Evolutionary conservation across 1,140 invertebrate genomes (phyloP).

Genomic region (Holcopasites calliopsidis): DNA sequence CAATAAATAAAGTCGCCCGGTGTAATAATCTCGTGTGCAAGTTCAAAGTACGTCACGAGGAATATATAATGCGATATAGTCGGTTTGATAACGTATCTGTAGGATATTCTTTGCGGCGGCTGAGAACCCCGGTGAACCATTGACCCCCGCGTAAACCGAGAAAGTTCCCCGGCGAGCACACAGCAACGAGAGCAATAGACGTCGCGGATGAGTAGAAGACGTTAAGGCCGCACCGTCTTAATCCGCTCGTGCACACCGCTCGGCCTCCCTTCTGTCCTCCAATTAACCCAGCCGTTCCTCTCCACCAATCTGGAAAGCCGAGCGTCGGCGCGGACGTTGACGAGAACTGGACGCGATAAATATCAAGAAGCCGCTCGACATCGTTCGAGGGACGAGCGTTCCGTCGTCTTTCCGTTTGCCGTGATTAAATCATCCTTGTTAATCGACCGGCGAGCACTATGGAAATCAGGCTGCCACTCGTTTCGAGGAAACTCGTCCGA

Average conservation of each 20-base stretch:
- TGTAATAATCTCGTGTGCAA: too few relatives aligned
- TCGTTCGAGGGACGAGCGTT: not conserved
- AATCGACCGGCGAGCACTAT: not conserved
- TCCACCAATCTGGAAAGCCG: constrained; percentile 32
- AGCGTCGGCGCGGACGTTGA: constrained; percentile 13
- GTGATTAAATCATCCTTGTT: constrained; percentile 24
- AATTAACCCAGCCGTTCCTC: constrained; percentile 45
- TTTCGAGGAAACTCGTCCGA: not conserved
- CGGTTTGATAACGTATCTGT: too few relatives aligned
- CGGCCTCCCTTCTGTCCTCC: constrained; percentile 13
- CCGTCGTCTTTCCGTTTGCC: not conserved
- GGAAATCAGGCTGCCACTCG: not conserved
- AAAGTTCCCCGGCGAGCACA: constrained; percentile 57
- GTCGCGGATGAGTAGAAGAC: constrained; percentile 43
- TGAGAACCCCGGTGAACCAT: constrained; percentile 66
- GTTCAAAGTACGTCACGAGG: not conserved
- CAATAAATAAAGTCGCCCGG: too few relatives aligned
- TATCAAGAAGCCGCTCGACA: not conserved
- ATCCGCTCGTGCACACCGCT: constrained; percentile 25
- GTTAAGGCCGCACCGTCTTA: constrained; percentile 50
- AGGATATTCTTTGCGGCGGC: not conserved
- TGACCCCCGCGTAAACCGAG: constrained; percentile 66
- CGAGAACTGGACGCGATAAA: not conserved
- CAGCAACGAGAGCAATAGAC: constrained; percentile 53
- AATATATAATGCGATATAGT: not conserved